These are phyloP conservation scores for Syndactyla subalaris DNA, from an alignment of 2,797 vertebrate species.

Conservation along the genomic window DNA sequence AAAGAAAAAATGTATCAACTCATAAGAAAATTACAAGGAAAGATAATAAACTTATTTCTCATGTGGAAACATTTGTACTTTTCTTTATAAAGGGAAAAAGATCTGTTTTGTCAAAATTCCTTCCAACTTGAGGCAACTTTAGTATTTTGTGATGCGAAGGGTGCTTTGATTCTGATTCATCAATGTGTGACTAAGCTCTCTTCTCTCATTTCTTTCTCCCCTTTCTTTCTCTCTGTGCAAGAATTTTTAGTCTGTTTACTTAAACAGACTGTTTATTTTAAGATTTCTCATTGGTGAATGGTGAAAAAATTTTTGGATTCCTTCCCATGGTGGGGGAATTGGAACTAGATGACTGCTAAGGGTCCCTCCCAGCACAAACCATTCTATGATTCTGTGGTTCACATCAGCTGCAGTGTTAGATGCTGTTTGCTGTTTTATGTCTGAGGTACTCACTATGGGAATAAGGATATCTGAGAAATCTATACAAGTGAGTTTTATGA, in stretches of 20 bases:
- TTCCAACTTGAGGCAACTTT: background rate
- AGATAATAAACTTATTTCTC: background rate
- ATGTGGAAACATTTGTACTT: background rate
- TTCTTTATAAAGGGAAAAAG: background rate
- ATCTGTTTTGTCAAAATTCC: background rate
- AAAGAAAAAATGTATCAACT: background rate
- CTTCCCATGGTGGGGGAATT: background rate
- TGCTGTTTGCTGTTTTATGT: background rate
- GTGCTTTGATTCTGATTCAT: background rate
- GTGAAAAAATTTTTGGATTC: background rate
- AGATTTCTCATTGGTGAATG: background rate
- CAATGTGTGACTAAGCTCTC: background rate
- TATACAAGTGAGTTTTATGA: background rate
- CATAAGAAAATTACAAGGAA: background rate
- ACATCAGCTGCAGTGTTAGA: background rate
- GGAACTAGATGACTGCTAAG: background rate
- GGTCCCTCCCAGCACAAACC: background rate
- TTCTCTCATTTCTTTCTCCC: background rate
- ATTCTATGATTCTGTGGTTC: background rate
- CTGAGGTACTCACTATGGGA: background rate
- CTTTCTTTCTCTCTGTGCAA: background rate
- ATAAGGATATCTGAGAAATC: background rate
- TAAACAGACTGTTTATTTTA: background rate
- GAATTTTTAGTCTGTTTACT: background rate
- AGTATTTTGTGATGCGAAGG: background rate